Evolutionary conservation across 2,888 invertebrate genomes (phyloP).

Genomic region (Eupithecia dodoneata): DNA sequence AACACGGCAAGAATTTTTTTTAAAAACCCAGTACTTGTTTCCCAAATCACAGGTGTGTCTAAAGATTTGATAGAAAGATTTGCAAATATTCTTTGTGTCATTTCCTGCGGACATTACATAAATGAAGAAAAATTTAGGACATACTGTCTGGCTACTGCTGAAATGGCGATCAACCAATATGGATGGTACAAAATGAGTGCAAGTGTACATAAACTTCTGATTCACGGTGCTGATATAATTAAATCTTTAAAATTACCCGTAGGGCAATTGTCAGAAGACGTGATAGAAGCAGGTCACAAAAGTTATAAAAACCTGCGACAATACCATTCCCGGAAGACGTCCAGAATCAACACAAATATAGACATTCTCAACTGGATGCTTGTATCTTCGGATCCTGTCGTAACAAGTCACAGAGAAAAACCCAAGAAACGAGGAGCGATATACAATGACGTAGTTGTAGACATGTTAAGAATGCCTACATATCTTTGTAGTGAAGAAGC

Average conservation of each 20-base stretch:
- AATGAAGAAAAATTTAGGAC: too few relatives aligned
- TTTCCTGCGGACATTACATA: too few relatives aligned
- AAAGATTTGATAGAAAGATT: too few relatives aligned
- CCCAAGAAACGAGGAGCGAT: slow-evolving; percentile 28
- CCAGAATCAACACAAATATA: slow-evolving; percentile 35
- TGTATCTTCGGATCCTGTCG: slow-evolving; percentile 36
- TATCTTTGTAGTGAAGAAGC: slow-evolving; percentile 21
- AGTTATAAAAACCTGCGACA: slow-evolving; percentile 22
- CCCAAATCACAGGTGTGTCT: too few relatives aligned
- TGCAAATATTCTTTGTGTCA: too few relatives aligned
- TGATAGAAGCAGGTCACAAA: slow-evolving; percentile 29
- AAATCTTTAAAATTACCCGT: slow-evolving; percentile 31
- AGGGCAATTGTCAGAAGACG: slow-evolving; percentile 37
- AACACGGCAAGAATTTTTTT: too few relatives aligned
- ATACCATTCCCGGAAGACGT: slow-evolving; percentile 36
- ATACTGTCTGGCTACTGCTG: too few relatives aligned
- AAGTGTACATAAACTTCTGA: slow-evolving; percentile 30
- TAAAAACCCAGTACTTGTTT: too few relatives aligned
- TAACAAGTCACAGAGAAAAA: slow-evolving; percentile 27
- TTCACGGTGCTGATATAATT: slow-evolving; percentile 36
- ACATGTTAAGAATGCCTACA: slow-evolving; percentile 22
- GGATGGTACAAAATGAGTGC: neutral
- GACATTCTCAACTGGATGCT: slow-evolving; percentile 38
- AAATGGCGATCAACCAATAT: too few relatives aligned
- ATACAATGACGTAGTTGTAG: slow-evolving; percentile 27